Evolutionary conservation across 2,888 invertebrate species (phyloP).

Genomic region (Gryllus longicercus): DNA sequence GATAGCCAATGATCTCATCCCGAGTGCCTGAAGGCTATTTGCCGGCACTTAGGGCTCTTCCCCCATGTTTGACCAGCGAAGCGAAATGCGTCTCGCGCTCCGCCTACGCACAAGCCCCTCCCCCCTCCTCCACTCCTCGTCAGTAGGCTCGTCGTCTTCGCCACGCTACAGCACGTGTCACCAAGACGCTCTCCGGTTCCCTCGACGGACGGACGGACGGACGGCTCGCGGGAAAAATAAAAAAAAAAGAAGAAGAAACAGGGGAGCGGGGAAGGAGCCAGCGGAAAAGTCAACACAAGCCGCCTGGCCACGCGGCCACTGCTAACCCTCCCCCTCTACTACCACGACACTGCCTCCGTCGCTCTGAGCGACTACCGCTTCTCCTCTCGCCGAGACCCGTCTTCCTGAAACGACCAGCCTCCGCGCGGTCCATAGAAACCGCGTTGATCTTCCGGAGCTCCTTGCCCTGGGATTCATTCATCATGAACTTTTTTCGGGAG

Average conservation of each 20-base stretch:
- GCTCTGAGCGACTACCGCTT: background rate
- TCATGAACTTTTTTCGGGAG: background rate
- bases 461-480: constrained; percentile 1
- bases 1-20: background rate
- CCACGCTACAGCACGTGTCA: too few relatives aligned
- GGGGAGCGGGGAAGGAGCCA: too few relatives aligned
- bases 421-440: background rate
- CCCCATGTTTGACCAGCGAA: background rate
- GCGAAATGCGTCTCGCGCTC: constrained; percentile 2
- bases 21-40: background rate
- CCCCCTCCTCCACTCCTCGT: background rate
- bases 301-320: background rate
- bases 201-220: too few relatives aligned
- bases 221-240: too few relatives aligned
- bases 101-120: background rate
- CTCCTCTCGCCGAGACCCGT: background rate
- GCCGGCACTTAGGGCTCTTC: background rate
- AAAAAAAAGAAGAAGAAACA: too few relatives aligned
- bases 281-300: background rate
- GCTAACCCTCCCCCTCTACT: background rate
- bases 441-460: background rate
- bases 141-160: too few relatives aligned
- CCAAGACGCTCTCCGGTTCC: too few relatives aligned
- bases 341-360: background rate
- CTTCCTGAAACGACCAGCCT: background rate